Percentiles rank a stretch among this genome's conserved stretches.
These are phyloP conservation scores for Lutjanus argentimaculatus DNA, from an alignment of 2,797 vertebrate species.

Conservation along the genomic window DNA sequence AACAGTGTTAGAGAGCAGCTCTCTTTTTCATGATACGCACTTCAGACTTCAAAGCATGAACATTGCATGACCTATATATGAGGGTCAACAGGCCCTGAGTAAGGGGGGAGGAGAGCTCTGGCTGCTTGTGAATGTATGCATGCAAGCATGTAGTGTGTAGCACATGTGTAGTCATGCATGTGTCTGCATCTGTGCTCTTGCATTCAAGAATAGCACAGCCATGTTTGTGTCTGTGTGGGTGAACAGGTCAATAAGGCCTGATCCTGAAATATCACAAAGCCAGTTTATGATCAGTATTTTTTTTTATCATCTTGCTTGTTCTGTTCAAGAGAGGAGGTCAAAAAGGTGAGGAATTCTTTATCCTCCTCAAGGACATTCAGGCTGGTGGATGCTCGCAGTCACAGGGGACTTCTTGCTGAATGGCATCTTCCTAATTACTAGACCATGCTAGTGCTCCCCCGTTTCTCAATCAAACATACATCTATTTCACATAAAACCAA, in stretches of 20 bases:
- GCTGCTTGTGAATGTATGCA: conserved; percentile 55
- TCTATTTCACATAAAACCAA: not conserved
- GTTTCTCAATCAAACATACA: not conserved
- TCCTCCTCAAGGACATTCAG: conserved; percentile 23
- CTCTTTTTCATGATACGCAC: conserved; percentile 17
- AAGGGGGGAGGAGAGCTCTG: conserved; percentile 46
- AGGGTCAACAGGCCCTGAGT: conserved; percentile 61
- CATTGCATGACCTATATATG: conserved; percentile 68
- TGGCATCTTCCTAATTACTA: conserved; percentile 25
- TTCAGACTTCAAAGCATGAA: conserved; percentile 54
- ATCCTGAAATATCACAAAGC: not conserved
- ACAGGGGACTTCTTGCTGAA: conserved; percentile 19
- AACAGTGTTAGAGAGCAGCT: not conserved
- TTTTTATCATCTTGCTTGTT: not conserved
- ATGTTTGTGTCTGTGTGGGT: not conserved
- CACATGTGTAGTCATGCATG: conserved; percentile 69
- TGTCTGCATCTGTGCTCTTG: conserved; percentile 59
- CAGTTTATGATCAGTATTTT: not conserved
- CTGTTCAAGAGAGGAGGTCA: conserved; percentile 7
- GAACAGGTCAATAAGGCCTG: not conserved
- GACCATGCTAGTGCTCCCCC: not conserved
- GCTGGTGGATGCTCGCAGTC: conserved; percentile 8
- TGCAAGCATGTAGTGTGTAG: conserved; percentile 48
- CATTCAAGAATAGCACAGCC: not conserved
- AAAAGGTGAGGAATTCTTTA: conserved; percentile 25